Percentiles rank a stretch among this genome's conserved stretches.
These are phyloP conservation scores for Capitulum mitella DNA, from an alignment of 2,888 invertebrate genomes.

Conservation along the genomic window DNA sequence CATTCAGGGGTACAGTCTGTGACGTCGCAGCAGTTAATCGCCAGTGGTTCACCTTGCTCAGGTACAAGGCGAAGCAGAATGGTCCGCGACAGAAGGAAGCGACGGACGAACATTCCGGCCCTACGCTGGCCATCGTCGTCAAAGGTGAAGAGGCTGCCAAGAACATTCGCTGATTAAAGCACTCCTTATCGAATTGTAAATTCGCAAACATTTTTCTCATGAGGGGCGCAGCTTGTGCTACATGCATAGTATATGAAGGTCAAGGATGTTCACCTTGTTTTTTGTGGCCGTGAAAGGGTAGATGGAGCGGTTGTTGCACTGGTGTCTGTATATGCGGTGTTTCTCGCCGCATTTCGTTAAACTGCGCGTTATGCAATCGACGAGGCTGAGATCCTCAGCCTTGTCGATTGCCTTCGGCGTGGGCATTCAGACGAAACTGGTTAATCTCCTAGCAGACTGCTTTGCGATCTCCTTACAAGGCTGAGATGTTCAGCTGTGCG, in stretches of 20 bases:
- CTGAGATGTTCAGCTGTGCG: not conserved
- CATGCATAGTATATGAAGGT: too few relatives aligned
- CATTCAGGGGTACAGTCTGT: too few relatives aligned
- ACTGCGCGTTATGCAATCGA: too few relatives aligned
- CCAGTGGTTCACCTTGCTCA: not conserved
- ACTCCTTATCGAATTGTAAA: not conserved
- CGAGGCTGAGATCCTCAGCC: too few relatives aligned
- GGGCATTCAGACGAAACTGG: not conserved
- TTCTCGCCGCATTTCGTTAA: not conserved
- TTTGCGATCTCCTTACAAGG: not conserved
- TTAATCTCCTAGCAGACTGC: not conserved
- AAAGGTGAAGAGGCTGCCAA: slow-evolving; percentile 54
- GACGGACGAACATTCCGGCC: slow-evolving; percentile 45
- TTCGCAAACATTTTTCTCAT: not conserved
- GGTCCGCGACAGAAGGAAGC: slow-evolving; percentile 27
- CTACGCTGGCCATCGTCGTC: slow-evolving; percentile 55
- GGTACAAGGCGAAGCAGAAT: not conserved
- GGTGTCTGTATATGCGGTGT: not conserved
- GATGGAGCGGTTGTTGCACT: not conserved
- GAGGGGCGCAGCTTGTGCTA: too few relatives aligned
- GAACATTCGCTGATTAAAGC: not conserved
- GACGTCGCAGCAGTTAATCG: too few relatives aligned
- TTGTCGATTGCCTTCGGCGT: not conserved
- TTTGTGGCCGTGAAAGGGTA: too few relatives aligned
- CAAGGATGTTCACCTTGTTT: too few relatives aligned